These are phyloP conservation scores for Aspidapion aeneum DNA, from an alignment of 2,888 invertebrate species.

Conservation along the genomic window DNA sequence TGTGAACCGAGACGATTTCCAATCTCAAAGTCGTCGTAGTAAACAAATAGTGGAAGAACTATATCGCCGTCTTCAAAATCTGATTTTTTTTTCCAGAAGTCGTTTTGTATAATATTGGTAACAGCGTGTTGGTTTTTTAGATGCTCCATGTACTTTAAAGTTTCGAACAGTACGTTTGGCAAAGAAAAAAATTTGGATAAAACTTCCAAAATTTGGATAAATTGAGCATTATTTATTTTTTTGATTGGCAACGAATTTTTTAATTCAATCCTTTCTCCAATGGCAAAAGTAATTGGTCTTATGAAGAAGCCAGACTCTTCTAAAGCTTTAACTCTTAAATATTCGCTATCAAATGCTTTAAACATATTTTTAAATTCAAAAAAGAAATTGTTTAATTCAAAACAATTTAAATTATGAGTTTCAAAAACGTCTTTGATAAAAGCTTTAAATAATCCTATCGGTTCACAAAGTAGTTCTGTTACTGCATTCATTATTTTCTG, in stretches of 20 bases:
- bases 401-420: slow-evolving; percentile 9
- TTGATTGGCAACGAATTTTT: too few relatives aligned
- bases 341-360: slow-evolving; percentile 13
- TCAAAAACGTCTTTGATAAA: slow-evolving; percentile 7
- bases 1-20: slow-evolving; percentile 22
- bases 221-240: slow-evolving; percentile 16
- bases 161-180: slow-evolving; percentile 15
- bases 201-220: slow-evolving; percentile 10
- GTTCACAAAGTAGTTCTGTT: slow-evolving; percentile 14
- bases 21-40: slow-evolving; percentile 20
- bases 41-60: slow-evolving; percentile 16
- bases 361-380: slow-evolving; percentile 15
- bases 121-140: slow-evolving; percentile 10
- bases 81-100: slow-evolving; percentile 19
- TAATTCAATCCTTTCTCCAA: too few relatives aligned
- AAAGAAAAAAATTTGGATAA: slow-evolving; percentile 16
- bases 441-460: slow-evolving; percentile 15
- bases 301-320: too few relatives aligned
- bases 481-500: slow-evolving; percentile 16
- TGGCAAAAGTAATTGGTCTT: too few relatives aligned
- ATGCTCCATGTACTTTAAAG: slow-evolving; percentile 13
- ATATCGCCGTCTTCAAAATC: slow-evolving; percentile 7
- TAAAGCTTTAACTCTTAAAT: slow-evolving; percentile 16
- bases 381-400: slow-evolving; percentile 1
- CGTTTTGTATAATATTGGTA: slow-evolving; percentile 18